These are phyloP conservation scores for Hyperoplus lanceolatus DNA, from an alignment of 2,797 vertebrate genomes.

Conservation along the genomic window DNA sequence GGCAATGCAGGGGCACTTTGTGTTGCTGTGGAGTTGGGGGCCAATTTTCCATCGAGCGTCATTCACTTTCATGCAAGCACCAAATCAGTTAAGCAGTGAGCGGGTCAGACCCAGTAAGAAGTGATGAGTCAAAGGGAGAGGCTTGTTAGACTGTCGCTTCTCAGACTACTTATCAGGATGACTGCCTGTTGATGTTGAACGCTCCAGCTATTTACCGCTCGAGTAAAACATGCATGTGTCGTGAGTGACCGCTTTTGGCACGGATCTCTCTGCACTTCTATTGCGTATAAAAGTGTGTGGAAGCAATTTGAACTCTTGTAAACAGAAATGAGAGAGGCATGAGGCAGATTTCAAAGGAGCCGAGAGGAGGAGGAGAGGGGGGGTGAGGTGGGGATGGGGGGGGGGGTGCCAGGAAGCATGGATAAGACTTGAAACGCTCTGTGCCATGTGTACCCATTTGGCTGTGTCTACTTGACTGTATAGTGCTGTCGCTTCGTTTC, in stretches of 20 bases:
- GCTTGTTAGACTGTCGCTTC: slow-evolving; percentile 62
- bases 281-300: slow-evolving; percentile 73
- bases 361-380: slow-evolving; percentile 1
- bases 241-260: slow-evolving; percentile 45
- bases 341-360: slow-evolving; percentile 70
- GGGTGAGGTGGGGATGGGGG: slow-evolving; percentile 20
- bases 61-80: slow-evolving; percentile 42
- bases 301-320: slow-evolving; percentile 80
- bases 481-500: slow-evolving; percentile 9
- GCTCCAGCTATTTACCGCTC: slow-evolving; percentile 61
- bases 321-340: slow-evolving; percentile 72
- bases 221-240: slow-evolving; percentile 35
- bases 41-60: slow-evolving; percentile 47
- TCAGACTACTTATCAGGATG: slow-evolving; percentile 60
- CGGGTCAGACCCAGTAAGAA: slow-evolving; percentile 29
- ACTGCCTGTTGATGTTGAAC: slow-evolving; percentile 71
- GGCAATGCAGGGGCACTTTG: slow-evolving; percentile 5
- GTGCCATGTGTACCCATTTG: slow-evolving; percentile 54
- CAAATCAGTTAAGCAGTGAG: slow-evolving; percentile 41
- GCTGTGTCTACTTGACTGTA: slow-evolving; percentile 3
- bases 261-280: slow-evolving; percentile 45
- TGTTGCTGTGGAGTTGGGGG: slow-evolving; percentile 12
- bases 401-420: slow-evolving; percentile 60
- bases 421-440: slow-evolving; percentile 36
- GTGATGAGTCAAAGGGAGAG: slow-evolving; percentile 64